These are phyloP conservation scores for Glaucopsyche alexis DNA, from an alignment of 2,888 invertebrate genomes.

Conservation along the genomic window DNA sequence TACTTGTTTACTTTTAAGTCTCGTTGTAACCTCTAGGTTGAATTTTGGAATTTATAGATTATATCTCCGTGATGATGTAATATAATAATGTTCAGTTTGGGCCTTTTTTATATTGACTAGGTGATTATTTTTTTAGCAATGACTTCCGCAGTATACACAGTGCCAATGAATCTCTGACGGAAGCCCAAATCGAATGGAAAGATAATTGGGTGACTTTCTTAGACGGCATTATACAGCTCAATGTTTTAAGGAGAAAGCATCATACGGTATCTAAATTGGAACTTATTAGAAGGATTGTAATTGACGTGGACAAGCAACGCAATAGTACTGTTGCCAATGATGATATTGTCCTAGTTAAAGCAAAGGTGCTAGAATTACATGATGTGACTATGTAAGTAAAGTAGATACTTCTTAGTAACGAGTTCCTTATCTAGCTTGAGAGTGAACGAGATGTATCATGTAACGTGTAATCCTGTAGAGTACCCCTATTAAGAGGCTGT, in stretches of 20 bases:
- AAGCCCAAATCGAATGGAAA: conserved; percentile 79
- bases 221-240: conserved; percentile 90
- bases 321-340: conserved; percentile 29
- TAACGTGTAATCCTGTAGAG: too few relatives aligned
- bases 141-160: conserved; percentile 52
- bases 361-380: conserved; percentile 40
- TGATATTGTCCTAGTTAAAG: conserved; percentile 39
- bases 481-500: too few relatives aligned
- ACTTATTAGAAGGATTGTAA: conserved; percentile 47
- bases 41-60: too few relatives aligned
- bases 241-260: conserved; percentile 80
- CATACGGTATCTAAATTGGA: conserved; percentile 83
- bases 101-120: background rate
- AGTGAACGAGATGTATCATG: too few relatives aligned
- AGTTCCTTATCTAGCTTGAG: background rate
- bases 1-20: too few relatives aligned
- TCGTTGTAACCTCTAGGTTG: too few relatives aligned
- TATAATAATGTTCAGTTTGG: background rate
- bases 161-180: conserved; percentile 46
- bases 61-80: background rate
- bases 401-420: too few relatives aligned
- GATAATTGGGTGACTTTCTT: conserved; percentile 90
- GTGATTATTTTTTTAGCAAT: conserved; percentile 42
- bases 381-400: conserved; percentile 45
- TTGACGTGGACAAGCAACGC: conserved; percentile 47